Conservation (phyloP, 1,140 invertebrate genomes). For the Ceratina calcarata region DNA sequence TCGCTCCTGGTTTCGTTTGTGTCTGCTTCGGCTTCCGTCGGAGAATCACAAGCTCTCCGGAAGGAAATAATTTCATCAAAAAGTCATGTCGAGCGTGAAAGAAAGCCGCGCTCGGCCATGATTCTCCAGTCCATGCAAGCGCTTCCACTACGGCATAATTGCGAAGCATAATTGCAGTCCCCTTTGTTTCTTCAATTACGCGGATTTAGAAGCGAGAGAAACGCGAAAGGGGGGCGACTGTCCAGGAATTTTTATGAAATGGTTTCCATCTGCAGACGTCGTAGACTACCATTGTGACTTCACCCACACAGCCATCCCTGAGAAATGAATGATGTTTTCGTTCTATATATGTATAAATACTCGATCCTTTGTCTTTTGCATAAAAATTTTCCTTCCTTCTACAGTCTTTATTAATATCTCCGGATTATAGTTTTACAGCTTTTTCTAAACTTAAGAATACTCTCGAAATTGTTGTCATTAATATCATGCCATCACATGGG, state of each 20-base stretch:
- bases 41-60: conserved; percentile 26
- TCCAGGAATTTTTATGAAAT: conserved; percentile 71
- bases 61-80: conserved; percentile 69
- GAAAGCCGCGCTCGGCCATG: conserved; percentile 53
- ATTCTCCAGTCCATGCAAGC: conserved; percentile 43
- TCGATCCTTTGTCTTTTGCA: no score
- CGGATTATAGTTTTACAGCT: no score
- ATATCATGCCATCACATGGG: no score
- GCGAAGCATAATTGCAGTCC: conserved; percentile 70
- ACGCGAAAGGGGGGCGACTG: conserved; percentile 14
- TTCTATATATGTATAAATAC: neutral
- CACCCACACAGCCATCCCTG: neutral
- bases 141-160: conserved; percentile 63
- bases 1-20: neutral
- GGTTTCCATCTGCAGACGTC: conserved; percentile 40
- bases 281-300: neutral
- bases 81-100: conserved; percentile 53
- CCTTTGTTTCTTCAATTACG: conserved; percentile 78
- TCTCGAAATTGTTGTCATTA: no score
- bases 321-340: neutral
- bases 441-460: no score
- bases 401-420: no score
- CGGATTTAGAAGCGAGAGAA: conserved; percentile 63
- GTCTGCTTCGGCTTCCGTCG: neutral
- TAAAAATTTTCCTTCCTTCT: no score